Conservation (phyloP, 2,113 vertebrate species). For the Petromus typicus region DNA sequence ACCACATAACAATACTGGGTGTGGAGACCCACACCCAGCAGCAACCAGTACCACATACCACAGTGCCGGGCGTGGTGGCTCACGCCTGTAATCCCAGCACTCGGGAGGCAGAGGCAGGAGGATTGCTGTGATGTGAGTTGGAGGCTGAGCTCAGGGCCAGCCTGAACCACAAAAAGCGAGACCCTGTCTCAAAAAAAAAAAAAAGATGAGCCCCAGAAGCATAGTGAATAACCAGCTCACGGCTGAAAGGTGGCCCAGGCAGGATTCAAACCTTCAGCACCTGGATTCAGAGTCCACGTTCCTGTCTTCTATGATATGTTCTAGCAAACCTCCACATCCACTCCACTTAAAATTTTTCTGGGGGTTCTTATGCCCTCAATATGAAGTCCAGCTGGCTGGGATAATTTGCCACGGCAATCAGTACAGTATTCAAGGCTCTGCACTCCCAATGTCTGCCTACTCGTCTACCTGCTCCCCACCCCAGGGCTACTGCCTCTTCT, state of each 20-base stretch:
- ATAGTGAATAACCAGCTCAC: not conserved
- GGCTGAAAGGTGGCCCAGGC: not conserved
- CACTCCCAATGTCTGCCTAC: not conserved
- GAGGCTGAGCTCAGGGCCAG: too few species aligned
- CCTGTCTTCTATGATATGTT: not conserved
- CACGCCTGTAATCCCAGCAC: too few species aligned
- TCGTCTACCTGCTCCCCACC: not conserved
- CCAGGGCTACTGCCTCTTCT: not conserved
- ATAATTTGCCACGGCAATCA: not conserved
- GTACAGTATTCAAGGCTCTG: not conserved
- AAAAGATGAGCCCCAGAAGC: slow-evolving; percentile 8
- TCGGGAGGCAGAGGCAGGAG: too few species aligned
- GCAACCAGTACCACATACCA: too few species aligned
- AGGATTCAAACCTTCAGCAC: not conserved
- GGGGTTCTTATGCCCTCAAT: not conserved
- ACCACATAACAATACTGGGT: too few species aligned
- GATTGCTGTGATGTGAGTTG: too few species aligned
- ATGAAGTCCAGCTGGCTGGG: not conserved
- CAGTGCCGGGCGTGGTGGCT: too few species aligned
- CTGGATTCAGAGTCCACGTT: not conserved
- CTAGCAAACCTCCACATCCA: not conserved
- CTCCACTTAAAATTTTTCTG: not conserved
- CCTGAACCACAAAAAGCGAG: too few species aligned
- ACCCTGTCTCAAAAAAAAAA: too few species aligned
- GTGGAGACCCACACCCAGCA: too few species aligned